These are phyloP conservation scores for Sus scrofa DNA, from an alignment of 2,113 vertebrate species.

Conservation along the genomic window T2T-Sscrofa CM000812.6:60706001-60706500, in stretches of 20 bases:
- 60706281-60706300: neutral
- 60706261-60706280: neutral
- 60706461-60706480: neutral
- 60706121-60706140: neutral
- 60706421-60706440: neutral
- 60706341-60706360: neutral
- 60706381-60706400: neutral
- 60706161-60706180: neutral
- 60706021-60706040: neutral
- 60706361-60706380: neutral
- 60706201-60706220: neutral
- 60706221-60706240: neutral
- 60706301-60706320: neutral
- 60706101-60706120: neutral
- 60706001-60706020: conserved; percentile 36
- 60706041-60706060: neutral
- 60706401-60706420: neutral
- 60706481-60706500: neutral
- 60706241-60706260: neutral
- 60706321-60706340: neutral
- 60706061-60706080: conserved; percentile 33
- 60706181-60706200: neutral
- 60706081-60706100: neutral
- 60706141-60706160: neutral
- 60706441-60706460: neutral